Evolutionary conservation across 2,888 invertebrate genomes (phyloP), one percentile per base, ranked within the genome.

Genomic region (Leptodirus hochenwartii): DNA sequence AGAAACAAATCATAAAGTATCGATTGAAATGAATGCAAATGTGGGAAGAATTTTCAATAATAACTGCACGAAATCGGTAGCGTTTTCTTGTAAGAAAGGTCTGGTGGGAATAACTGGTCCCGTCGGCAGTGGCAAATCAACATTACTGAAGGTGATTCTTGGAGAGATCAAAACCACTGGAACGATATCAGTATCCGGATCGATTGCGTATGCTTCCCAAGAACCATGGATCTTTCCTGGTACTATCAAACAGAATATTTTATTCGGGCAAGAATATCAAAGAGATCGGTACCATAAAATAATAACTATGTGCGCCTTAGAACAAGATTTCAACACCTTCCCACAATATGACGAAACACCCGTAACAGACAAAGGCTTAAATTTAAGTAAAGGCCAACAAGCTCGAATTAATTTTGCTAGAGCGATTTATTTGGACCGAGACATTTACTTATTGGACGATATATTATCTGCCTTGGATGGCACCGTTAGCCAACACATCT

Each of bases 381-480:
- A 72, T 10, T 53, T 85, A 8, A 79, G 78, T 14, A 81, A 81
- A 8, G 81, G 81, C 10, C 82, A 82, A 52, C 67, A 69, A 47
- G 78, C 81, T 1, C 61, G 82, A 36, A 67, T 85, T 17, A 77
- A 75, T 49, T 56, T 84, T 27, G 78, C 77, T 0, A 59, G 79
- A 43, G 69, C 76, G 1, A 56, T 80, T 27, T 80, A 79, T 43
- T 65, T 65, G 39, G 63, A 73, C 39, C 73, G 76, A 1, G 79
- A 80, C 41, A 60, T 81, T 17, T 80, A 78, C 44, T 53, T 80
- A 20, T 50, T 80, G 23, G 80, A 82, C 43, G 80, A 81, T 49
- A 79, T 80, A 0, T 52, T 81, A 15, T 75, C 76, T 23, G 77
- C 80, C 0, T 77, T 81, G 1, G 81, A 81, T 43, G 61, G 73